These are phyloP conservation scores for Eulemur albifrons DNA, from an alignment of 2,797 vertebrate species.

Conservation along the genomic window DNA sequence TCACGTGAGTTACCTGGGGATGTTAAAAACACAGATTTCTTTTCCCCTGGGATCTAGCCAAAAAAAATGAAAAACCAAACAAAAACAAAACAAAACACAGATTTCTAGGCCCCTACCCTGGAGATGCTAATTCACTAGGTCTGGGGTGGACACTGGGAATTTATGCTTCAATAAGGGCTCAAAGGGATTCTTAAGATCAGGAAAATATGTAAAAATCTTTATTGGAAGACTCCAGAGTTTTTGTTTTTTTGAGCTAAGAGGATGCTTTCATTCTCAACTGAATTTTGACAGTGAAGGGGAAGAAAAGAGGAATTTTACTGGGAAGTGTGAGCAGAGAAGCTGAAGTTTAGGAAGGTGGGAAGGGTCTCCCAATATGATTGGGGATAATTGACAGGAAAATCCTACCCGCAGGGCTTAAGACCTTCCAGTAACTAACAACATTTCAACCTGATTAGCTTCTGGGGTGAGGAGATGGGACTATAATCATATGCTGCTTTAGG, in stretches of 20 bases:
- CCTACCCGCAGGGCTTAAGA: neutral
- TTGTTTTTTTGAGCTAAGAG: neutral
- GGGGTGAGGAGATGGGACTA: neutral
- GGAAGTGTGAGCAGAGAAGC: neutral
- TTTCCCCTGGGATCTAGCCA: no score
- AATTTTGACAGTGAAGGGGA: conserved; percentile 19
- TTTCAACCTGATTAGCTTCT: conserved; percentile 8
- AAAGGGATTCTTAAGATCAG: neutral
- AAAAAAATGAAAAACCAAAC: no score
- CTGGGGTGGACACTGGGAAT: neutral
- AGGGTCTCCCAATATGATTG: neutral
- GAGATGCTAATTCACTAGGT: neutral
- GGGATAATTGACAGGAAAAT: neutral
- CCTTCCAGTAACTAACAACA: neutral
- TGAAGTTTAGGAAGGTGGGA: neutral
- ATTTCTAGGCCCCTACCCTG: neutral
- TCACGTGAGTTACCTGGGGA: neutral
- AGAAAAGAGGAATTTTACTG: neutral
- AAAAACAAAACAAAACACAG: neutral
- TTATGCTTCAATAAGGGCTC: neutral
- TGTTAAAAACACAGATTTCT: conserved; percentile 29
- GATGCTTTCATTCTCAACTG: neutral
- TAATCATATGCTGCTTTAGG: neutral
- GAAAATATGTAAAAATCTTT: neutral
- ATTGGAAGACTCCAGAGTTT: neutral